Evolutionary conservation across 2,888 invertebrate genomes (phyloP), one percentile per base, ranked within the genome.

Genomic region (Metalampra italica): DNA sequence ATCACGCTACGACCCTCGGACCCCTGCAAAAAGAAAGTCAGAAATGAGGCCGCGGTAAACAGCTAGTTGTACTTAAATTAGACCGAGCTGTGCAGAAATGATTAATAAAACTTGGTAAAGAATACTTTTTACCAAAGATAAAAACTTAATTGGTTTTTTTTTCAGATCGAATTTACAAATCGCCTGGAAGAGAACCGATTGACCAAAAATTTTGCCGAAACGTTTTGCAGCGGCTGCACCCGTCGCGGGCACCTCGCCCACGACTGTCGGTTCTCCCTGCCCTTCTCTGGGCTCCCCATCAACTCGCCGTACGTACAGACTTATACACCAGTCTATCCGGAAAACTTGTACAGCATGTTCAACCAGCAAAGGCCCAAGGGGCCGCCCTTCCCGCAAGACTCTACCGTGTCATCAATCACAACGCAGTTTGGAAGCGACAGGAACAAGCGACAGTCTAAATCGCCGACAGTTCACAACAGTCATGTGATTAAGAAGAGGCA

Each of bases 151-250:
- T 37, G n/a, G 1, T 12, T 3, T 11, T 37, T 37, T 32, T 66
- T 62, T 43, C 76, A 92, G 92, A 85, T 86, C 38, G 83, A 86
- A 50, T 70, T 75, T 51, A 87, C 90, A 60, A 64, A 68, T 13
- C 67, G 76, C 0, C 52, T 90, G 46, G 79, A 75, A 49, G 75
- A 77, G 57, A 79, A 69, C 56, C 68, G 59, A 12, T 75, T 74
- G 37, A 55, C 51, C n/a, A 87, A 82, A 66, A 77, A 75, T 44
- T 57, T 67, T 49, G 15, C 64, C 13, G 78, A 78, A 43, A 75
- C 85, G 60, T 87, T 74, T 63, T 92, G 92, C 74, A 91, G 92
- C 57, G 88, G 91, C 29, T 92, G 92, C 64, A 82, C 90, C 1
- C 75, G 79, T 0, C 84, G 86, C 9, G 92, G 92, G 0, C 92